Percentiles rank a stretch among this genome's conserved stretches.
phyloP scores from a whole-genome alignment of 1,140 invertebrate genomes.

The Aphelinus certus region DNA sequence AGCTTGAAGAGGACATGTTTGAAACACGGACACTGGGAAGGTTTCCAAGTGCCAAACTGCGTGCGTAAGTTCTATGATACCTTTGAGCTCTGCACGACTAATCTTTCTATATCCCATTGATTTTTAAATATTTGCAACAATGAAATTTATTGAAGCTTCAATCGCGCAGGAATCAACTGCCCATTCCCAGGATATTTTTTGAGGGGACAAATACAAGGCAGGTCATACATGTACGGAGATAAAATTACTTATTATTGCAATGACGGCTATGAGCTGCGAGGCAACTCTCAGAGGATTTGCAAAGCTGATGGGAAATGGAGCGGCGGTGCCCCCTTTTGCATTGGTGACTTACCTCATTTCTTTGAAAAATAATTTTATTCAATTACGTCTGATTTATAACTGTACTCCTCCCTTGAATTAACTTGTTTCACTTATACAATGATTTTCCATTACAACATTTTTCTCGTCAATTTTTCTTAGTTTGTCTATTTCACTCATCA shows the following conservation, averaged over 20 bases:
- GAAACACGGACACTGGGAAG: conserved; percentile 67
- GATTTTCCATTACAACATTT: no score
- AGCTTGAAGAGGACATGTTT: conserved; percentile 58
- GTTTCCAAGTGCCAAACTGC: conserved; percentile 60
- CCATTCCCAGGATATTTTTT: conserved; percentile 69
- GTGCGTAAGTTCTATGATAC: conserved; percentile 63
- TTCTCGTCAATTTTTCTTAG: not conserved
- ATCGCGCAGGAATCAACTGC: conserved; percentile 62
- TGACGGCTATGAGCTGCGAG: conserved; percentile 65
- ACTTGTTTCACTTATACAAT: no score
- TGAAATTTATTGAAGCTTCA: no score
- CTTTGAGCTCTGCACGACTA: not conserved
- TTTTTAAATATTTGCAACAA: no score
- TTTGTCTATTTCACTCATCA: not conserved
- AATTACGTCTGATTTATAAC: no score
- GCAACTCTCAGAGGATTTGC: conserved; percentile 63
- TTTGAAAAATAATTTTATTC: no score
- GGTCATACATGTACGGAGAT: conserved; percentile 66
- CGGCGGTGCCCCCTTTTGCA: conserved; percentile 62
- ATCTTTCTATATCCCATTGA: no score
- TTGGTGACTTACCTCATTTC: conserved; percentile 51
- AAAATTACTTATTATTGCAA: conserved; percentile 67
- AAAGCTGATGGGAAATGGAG: conserved; percentile 67
- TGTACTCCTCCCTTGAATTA: no score
- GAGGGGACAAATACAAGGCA: conserved; percentile 67